phyloP scores from a whole-genome alignment of 37 sponge, comb jelly and placozoan species.

The Halichondria panicea region DNA sequence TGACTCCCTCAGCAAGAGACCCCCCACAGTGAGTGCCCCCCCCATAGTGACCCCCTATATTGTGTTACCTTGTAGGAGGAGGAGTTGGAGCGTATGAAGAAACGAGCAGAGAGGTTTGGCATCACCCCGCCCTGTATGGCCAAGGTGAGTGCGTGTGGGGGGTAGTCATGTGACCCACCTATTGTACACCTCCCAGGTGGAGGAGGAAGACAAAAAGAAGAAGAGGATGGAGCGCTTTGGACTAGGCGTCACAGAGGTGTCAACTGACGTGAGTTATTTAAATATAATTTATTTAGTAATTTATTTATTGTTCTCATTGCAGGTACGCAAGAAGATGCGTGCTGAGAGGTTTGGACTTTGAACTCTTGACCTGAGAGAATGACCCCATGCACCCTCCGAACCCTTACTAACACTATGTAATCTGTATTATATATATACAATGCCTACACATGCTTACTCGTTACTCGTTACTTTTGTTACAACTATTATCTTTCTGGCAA shows the following conservation, averaged over 20 bases:
- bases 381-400: too few species aligned
- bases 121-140: constrained; percentile 44
- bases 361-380: too few species aligned
- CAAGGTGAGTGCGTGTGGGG: constrained; percentile 32
- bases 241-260: constrained; percentile 8
- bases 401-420: too few species aligned
- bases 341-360: too few species aligned
- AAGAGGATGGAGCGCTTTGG: constrained; percentile 58
- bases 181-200: constrained; percentile 13
- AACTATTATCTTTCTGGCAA: too few species aligned
- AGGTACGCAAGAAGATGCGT: too few species aligned
- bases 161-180: background rate
- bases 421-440: too few species aligned
- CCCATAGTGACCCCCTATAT: background rate
- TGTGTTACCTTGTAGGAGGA: constrained; percentile 8
- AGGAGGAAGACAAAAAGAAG: constrained; percentile 51
- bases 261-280: background rate
- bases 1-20: background rate
- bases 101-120: constrained; percentile 80
- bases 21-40: background rate
- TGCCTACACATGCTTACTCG: too few species aligned
- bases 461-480: too few species aligned
- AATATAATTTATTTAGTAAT: background rate
- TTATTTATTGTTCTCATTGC: too few species aligned
- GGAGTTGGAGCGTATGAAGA: constrained; percentile 71